Evolutionary conservation across 2,888 invertebrate species (phyloP), one percentile per base, ranked within the genome.

Genomic region (Ormyrus rosae): DNA sequence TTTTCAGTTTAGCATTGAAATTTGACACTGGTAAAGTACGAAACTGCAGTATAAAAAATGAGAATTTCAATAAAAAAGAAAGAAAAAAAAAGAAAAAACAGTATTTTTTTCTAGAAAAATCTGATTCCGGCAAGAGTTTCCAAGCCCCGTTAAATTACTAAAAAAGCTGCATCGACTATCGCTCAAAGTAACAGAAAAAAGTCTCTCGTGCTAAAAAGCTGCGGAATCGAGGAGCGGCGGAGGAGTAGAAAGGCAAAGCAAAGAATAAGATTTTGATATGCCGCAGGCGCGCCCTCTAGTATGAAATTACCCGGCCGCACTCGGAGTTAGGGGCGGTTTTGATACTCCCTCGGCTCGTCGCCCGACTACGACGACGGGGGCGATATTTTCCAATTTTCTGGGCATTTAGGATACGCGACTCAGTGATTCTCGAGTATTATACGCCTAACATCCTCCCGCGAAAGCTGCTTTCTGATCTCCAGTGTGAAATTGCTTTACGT

Each of bases 401-500:
- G 64, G 68, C 72, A 81, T 81, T 81, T 72, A 79, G 72, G 75
- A 75, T 75, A 75, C 78, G 79, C 75, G 75, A 75, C 68, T 81
- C 72, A 78, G 77, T 77, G 81, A 81, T 78, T 78, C 81, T 78
- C 74, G 64, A 65, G 75, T 58, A 79, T 81, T 79, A 76, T 68
- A 11, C 71, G 51, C 64, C 74, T 60, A 64, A 50, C 63, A 55
- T 56, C 58, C 8, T 5, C 51, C 8, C 68, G 79, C 78, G 79
- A 60, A 74, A 82, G 83, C 83, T 76, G 80, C 81, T 82, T 83
- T 83, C 82, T 81, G 83, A 85, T 84, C 82, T 82, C 80, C 81
- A 74, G 82, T 84, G 84, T 83, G 83, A 85, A 85, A 85, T 85
- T 85, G 84, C 83, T 81, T 84, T 82, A 81, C 81, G 80, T 83